A percentile compares a stretch with the other conserved stretches of the same genome.
Conservation (phyloP, 2,797 vertebrate genomes). For the Alauda arvensis region DNA sequence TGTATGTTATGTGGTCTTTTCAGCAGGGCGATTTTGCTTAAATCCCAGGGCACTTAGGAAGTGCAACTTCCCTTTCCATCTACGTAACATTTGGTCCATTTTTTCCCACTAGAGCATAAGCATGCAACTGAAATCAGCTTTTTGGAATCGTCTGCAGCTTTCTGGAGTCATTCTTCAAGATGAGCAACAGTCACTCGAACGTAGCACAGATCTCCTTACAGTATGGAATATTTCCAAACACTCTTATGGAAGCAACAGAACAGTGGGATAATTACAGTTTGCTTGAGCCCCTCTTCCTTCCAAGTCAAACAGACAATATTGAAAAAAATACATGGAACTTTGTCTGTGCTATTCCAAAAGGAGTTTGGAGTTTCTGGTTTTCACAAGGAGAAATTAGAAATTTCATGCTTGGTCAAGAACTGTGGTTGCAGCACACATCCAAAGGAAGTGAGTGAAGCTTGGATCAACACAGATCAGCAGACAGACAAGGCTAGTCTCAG, state of each 20-base stretch:
- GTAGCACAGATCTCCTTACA: neutral
- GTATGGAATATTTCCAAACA: neutral
- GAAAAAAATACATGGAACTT: neutral
- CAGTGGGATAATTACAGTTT: neutral
- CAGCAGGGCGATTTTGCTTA: neutral
- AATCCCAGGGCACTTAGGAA: neutral
- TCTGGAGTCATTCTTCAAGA: neutral
- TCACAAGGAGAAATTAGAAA: neutral
- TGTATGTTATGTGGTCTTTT: neutral
- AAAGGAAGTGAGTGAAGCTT: neutral
- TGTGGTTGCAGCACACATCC: neutral
- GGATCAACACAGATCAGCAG: neutral
- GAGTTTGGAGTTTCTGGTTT: neutral
- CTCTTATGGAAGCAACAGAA: neutral
- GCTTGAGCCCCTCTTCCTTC: neutral
- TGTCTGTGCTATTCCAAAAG: neutral
- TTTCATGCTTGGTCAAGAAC: neutral
- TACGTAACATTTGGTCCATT: neutral
- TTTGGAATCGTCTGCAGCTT: neutral
- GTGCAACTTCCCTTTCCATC: neutral
- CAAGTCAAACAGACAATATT: neutral
- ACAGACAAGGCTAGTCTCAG: neutral
- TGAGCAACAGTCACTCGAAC: neutral
- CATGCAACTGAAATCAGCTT: neutral
- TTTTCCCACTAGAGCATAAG: neutral